A percentile compares a stretch with the other conserved stretches of the same genome.
phyloP scores from a whole-genome alignment of 2,888 invertebrate genomes.

The Achlya flavicornis region DNA sequence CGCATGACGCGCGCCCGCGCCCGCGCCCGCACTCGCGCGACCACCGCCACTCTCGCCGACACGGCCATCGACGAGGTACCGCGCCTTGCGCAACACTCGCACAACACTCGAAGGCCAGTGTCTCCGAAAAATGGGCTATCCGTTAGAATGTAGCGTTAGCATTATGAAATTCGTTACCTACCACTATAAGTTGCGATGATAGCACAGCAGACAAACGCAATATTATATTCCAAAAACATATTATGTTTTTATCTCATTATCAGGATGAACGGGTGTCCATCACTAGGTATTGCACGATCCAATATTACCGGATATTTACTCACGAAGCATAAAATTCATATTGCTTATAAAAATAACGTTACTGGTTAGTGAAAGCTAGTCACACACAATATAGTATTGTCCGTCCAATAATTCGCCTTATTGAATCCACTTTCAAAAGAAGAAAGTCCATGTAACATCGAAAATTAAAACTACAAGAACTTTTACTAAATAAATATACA shows the following conservation, averaged over 20 bases:
- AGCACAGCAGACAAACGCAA: neutral
- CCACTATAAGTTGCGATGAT: neutral
- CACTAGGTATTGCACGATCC: neutral
- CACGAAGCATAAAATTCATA: neutral
- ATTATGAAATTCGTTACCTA: constrained; percentile 7
- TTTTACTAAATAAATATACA: neutral
- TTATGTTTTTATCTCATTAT: neutral
- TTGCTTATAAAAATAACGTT: constrained; percentile 14
- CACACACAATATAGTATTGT: constrained; percentile 31
- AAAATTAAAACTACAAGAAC: too few relatives aligned
- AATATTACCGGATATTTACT: neutral
- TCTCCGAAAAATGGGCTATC: constrained; percentile 3
- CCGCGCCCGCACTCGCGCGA: constrained; percentile 37
- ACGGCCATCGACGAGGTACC: constrained; percentile 17
- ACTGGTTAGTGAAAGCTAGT: constrained; percentile 57
- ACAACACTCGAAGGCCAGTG: constrained; percentile 9
- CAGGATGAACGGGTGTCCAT: neutral
- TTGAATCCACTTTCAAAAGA: too few relatives aligned
- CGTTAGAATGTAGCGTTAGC: constrained; percentile 3
- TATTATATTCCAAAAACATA: neutral
- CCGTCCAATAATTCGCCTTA: neutral
- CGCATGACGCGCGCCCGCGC: constrained; percentile 45
- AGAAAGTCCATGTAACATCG: too few relatives aligned
- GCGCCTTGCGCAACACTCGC: constrained; percentile 21
- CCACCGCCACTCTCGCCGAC: constrained; percentile 41